Evolutionary conservation across 2,888 invertebrate genomes (phyloP).

Genomic region (Onthophagus sagittarius): DNA sequence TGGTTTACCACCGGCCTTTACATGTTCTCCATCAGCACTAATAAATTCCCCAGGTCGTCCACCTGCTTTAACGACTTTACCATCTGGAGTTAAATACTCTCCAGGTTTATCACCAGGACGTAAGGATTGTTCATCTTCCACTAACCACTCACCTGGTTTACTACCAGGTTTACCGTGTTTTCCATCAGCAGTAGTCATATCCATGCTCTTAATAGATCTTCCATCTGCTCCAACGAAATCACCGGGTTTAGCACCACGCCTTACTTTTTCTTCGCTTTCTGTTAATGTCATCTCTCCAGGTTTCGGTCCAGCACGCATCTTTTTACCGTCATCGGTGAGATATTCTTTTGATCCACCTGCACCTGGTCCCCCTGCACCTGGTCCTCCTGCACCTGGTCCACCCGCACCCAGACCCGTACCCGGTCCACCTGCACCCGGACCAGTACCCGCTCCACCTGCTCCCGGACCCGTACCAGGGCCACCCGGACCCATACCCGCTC

Average conservation of each 20-base stretch:
- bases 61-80: background rate
- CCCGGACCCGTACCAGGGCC: too few species aligned
- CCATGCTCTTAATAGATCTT: background rate
- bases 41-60: background rate
- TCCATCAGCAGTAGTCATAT: background rate
- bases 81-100: background rate
- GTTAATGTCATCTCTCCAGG: background rate
- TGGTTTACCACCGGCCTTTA: background rate
- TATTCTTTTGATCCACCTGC: background rate
- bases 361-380: conserved; percentile 13
- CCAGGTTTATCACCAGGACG: background rate
- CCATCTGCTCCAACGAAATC: background rate
- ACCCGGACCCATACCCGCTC: background rate
- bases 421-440: background rate
- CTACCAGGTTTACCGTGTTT: background rate
- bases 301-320: background rate
- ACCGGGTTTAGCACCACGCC: background rate
- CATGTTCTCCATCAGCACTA: background rate
- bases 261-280: background rate
- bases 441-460: background rate
- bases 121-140: background rate
- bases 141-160: background rate
- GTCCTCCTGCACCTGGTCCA: conserved; percentile 15
- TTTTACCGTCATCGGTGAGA: background rate
- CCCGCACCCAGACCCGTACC: conserved; percentile 32